phyloP scores from a whole-genome alignment of 2,888 invertebrate genomes.

The Dorcus parallelipipedus region DNA sequence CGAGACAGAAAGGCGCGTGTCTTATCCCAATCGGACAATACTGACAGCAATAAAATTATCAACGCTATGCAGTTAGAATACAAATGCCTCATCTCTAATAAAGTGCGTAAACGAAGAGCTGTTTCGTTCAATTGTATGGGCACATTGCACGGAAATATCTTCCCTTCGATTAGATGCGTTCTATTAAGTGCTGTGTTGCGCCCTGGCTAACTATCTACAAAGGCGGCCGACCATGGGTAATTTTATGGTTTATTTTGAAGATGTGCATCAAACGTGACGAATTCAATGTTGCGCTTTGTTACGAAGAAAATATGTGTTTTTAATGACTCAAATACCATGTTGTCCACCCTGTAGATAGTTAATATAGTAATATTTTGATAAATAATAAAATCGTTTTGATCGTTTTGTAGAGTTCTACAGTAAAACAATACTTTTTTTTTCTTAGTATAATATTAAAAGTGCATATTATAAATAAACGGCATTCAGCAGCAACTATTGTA shows the following conservation, averaged over 20 bases:
- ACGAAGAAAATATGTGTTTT: too few relatives aligned
- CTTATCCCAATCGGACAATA: conserved; percentile 45
- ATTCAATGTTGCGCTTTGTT: conserved; percentile 5
- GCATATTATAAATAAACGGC: too few relatives aligned
- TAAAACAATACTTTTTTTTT: too few relatives aligned
- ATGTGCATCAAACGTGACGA: conserved; percentile 13
- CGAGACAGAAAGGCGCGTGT: conserved; percentile 41
- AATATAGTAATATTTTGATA: too few relatives aligned
- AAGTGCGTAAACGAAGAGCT: conserved; percentile 28
- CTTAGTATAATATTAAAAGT: too few relatives aligned
- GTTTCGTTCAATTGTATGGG: conserved; percentile 20
- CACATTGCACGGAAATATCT: conserved; percentile 9
- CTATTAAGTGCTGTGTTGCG: conserved; percentile 36
- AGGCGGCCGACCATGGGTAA: conserved; percentile 35
- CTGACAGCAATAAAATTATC: conserved; percentile 48
- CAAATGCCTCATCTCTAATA: conserved; percentile 45
- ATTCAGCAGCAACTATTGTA: too few relatives aligned
- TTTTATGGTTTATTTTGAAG: conserved; percentile 36
- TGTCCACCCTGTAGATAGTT: too few relatives aligned
- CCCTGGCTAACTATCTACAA: conserved; percentile 29
- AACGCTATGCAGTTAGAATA: conserved; percentile 46
- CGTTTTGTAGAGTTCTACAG: too few relatives aligned
- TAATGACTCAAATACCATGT: too few relatives aligned
- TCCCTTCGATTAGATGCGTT: conserved; percentile 33
- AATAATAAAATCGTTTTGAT: too few relatives aligned